Conservation (phyloP, 2,113 vertebrate species). For the Synchiropus splendidus region DNA sequence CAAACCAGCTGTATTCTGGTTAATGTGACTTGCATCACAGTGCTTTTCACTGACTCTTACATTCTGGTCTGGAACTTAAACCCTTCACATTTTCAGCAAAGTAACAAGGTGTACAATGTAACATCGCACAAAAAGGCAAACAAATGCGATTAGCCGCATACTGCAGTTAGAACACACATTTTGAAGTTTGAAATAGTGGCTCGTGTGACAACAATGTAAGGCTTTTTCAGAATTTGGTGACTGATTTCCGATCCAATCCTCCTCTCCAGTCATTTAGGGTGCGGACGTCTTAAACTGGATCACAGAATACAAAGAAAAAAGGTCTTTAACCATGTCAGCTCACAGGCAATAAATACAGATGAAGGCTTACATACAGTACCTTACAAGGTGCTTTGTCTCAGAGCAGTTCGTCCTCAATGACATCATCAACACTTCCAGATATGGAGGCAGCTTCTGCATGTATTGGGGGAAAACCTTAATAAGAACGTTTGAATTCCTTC, state of each 20-base stretch:
- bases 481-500: background rate
- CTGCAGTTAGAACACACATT: constrained; percentile 16
- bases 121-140: constrained; percentile 19
- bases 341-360: too few relatives aligned
- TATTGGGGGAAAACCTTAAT: constrained; percentile 3
- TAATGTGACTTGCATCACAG: constrained; percentile 28
- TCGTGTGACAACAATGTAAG: constrained; percentile 16
- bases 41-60: constrained; percentile 16
- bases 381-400: constrained; percentile 37
- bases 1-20: constrained; percentile 7
- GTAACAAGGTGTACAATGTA: constrained; percentile 11
- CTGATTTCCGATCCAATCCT: too few relatives aligned
- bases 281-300: too few relatives aligned
- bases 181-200: constrained; percentile 19
- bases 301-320: too few relatives aligned
- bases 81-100: constrained; percentile 9
- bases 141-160: background rate
- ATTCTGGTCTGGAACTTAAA: constrained; percentile 15
- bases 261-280: too few relatives aligned
- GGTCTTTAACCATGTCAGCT: too few relatives aligned
- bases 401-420: constrained; percentile 55
- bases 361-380: too few relatives aligned
- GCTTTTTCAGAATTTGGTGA: constrained; percentile 4
- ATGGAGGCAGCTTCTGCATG: constrained; percentile 64
- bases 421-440: constrained; percentile 68